Evolutionary conservation across 2,888 invertebrate genomes (phyloP), one percentile per base, ranked within the genome.

Genomic region (Calameuta idolon): DNA sequence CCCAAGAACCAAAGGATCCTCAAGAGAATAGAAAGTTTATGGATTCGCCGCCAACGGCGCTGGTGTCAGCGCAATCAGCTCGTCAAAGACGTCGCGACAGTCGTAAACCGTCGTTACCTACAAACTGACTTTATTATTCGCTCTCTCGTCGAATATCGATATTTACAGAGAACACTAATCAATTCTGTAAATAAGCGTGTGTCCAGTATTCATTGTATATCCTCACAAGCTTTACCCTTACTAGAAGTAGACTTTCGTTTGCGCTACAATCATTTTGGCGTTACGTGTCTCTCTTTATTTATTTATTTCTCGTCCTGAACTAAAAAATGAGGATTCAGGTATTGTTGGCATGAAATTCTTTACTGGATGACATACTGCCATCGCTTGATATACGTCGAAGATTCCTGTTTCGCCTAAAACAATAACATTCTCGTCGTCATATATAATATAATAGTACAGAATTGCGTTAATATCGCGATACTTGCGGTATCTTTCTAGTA

Each of bases 311-410:
- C 40, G 23, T 55, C 55, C 55, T 23, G 23, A 23, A 55, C 9
- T 55, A 23, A 55, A 23, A 55, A 55, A 55, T 23, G 2, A 55
- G 23, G 34, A 80, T 79, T 75, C 81, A 82, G 71, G 76, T 75
- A 71, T 75, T 73, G 12, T 69, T 79, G 35, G 75, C 75, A 77
- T 81, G 77, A 73, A 78, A 75, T 75, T 83, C 75, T 83, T 79
- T 81, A 30, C 79, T 74, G 11, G 85, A 79, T 33, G 81, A 83
- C 77, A 88, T 84, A 35, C 85, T 86, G 37, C 86, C 82, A 69
- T 87, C 86, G 74, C 88, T 88, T 30, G 85, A 81, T 30, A 85
- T 84, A 55, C 88, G 82, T 35, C 87, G 85, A n/a, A 88, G 83
- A 75, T 82, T 84, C 73, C 81, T 88, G 11, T 85, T 85, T 40